phyloP scores from a whole-genome alignment of 2,113 vertebrate species.

The Cyphomyrus plagiostoma region DNA sequence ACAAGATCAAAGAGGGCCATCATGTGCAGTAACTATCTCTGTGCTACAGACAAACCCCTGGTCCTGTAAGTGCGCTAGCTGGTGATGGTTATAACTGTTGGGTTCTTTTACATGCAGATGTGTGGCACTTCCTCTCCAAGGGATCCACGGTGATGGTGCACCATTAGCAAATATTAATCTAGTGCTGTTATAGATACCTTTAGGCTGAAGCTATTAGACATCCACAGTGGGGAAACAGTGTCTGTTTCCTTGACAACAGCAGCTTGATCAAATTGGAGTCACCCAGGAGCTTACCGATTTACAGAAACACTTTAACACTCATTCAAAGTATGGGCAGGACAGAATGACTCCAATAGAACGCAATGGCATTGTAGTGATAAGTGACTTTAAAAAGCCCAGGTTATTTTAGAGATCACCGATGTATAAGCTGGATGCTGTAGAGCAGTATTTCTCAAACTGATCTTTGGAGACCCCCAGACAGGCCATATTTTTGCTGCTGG shows the following conservation, averaged over 20 bases:
- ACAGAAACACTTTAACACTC: neutral
- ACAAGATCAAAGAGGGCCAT: neutral
- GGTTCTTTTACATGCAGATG: neutral
- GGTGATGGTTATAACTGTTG: neutral
- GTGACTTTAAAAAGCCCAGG: neutral
- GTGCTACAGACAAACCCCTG: neutral
- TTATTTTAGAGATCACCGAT: neutral
- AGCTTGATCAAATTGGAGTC: neutral
- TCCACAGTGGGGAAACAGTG: neutral
- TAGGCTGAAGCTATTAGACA: conserved; percentile 7
- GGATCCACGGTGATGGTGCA: neutral
- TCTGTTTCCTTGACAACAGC: conserved; percentile 15
- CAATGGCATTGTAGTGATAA: neutral
- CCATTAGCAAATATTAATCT: conserved; percentile 2
- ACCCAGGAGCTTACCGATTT: neutral
- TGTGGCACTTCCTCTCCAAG: neutral
- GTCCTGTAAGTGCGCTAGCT: neutral
- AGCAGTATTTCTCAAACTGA: neutral
- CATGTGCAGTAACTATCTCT: neutral
- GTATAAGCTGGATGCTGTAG: neutral
- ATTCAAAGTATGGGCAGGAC: neutral
- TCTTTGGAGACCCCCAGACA: neutral
- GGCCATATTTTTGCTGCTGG: neutral
- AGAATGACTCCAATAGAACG: neutral
- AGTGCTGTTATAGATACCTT: neutral